Percentiles rank a stretch among this genome's conserved stretches.
phyloP scores from a whole-genome alignment of 2,113 vertebrate genomes.

The Prochilodus magdalenae region DNA sequence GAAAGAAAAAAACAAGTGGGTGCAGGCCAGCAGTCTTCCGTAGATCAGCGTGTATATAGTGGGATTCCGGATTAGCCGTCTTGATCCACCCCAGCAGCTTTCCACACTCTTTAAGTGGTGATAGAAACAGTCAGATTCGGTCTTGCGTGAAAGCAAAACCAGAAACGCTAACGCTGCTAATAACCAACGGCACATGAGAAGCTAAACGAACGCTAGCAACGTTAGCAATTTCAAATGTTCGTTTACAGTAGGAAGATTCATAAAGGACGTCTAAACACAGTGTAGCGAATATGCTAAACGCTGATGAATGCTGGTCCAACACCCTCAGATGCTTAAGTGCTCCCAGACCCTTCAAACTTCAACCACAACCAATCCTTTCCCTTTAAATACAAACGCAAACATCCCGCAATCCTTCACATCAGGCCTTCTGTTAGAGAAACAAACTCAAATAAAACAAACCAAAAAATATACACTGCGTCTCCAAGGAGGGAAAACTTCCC shows the following conservation, averaged over 20 bases:
- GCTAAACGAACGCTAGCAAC: not conserved
- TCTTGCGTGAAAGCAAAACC: not conserved
- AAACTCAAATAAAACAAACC: slow-evolving; percentile 15
- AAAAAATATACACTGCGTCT: slow-evolving; percentile 26
- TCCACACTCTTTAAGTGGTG: not conserved
- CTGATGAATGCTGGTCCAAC: not conserved
- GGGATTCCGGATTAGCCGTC: not conserved
- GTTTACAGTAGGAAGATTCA: not conserved
- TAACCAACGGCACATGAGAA: too few relatives aligned
- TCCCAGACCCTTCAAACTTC: not conserved
- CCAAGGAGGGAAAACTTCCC: slow-evolving; percentile 3
- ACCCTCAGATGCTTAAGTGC: not conserved
- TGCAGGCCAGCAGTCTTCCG: not conserved
- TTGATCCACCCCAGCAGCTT: not conserved
- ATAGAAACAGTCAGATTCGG: not conserved
- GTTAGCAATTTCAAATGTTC: not conserved
- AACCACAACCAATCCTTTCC: not conserved
- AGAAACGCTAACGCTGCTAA: not conserved
- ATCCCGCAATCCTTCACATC: slow-evolving; percentile 49
- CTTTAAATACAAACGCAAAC: slow-evolving; percentile 45
- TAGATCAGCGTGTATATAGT: not conserved
- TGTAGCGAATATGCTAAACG: not conserved
- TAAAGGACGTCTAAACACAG: not conserved
- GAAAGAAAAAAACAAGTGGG: too few relatives aligned
- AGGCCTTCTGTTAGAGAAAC: slow-evolving; percentile 53